phyloP scores from a whole-genome alignment of 2,797 vertebrate genomes.

The Gallirallus australis region DNA sequence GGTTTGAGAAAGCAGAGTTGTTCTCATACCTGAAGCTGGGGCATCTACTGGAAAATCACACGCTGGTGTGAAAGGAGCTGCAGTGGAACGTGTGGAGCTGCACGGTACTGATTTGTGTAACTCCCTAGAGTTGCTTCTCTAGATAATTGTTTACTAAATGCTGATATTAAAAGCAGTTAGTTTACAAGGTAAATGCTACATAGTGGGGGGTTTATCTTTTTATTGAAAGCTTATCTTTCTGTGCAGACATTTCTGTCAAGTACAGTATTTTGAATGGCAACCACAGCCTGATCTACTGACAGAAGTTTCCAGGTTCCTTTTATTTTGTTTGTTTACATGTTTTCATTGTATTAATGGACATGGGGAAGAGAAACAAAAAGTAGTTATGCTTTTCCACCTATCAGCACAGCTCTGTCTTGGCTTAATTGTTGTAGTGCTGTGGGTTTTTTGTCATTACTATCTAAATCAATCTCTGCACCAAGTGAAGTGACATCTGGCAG shows the following conservation, averaged over 20 bases:
- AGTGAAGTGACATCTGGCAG: not conserved
- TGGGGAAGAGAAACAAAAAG: not conserved
- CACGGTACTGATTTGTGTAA: not conserved
- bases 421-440: not conserved
- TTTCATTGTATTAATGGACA: not conserved
- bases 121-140: not conserved
- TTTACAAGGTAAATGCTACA: not conserved
- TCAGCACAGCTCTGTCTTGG: not conserved
- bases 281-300: not conserved
- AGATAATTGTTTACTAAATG: not conserved
- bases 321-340: not conserved
- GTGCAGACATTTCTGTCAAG: not conserved
- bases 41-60: not conserved
- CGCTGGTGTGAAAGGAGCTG: not conserved
- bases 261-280: not conserved
- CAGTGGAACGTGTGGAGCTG: not conserved
- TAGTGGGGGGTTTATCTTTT: not conserved
- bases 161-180: too few species aligned
- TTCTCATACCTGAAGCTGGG: not conserved
- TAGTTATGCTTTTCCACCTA: not conserved
- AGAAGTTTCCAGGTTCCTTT: not conserved
- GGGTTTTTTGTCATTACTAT: not conserved
- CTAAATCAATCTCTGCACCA: not conserved
- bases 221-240: not conserved
- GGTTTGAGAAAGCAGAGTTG: not conserved